These are phyloP conservation scores for Sarcophaga rosellei DNA, from an alignment of 2,888 invertebrate genomes.

Conservation along the genomic window DNA sequence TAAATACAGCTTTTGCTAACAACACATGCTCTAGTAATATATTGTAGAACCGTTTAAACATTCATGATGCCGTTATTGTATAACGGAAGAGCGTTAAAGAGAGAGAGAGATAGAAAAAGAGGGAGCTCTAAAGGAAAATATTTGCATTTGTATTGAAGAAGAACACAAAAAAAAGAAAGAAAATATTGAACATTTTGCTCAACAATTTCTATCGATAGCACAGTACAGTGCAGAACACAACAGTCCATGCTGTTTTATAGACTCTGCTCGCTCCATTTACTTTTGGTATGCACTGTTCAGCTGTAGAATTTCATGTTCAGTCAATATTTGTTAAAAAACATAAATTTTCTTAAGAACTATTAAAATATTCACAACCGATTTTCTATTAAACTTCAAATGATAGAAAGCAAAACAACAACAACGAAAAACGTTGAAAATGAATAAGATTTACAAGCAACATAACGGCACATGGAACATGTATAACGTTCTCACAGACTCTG, in stretches of 20 bases:
- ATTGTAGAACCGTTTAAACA: neutral
- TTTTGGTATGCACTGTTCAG: neutral
- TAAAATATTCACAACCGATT: conserved; percentile 41
- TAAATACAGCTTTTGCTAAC: neutral
- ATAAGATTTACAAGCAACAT: neutral
- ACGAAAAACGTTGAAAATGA: neutral
- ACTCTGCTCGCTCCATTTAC: too few relatives aligned
- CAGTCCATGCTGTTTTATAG: too few relatives aligned
- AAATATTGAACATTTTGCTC: neutral
- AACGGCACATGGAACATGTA: conserved; percentile 12
- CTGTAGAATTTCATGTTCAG: neutral
- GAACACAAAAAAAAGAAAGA: neutral
- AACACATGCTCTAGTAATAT: neutral
- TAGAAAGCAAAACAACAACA: neutral
- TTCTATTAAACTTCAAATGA: conserved; percentile 37
- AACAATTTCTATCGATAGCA: too few relatives aligned
- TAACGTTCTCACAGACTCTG: neutral
- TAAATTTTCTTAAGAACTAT: conserved; percentile 34
- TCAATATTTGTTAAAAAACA: conserved; percentile 30
- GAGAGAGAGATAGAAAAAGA: neutral
- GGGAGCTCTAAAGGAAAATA: neutral
- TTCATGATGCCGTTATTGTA: neutral
- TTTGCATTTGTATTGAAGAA: neutral
- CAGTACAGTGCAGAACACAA: too few relatives aligned
- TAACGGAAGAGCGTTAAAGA: too few relatives aligned